phyloP scores from a whole-genome alignment of 2,113 vertebrate genomes.

The Climacteris rufus region DNA sequence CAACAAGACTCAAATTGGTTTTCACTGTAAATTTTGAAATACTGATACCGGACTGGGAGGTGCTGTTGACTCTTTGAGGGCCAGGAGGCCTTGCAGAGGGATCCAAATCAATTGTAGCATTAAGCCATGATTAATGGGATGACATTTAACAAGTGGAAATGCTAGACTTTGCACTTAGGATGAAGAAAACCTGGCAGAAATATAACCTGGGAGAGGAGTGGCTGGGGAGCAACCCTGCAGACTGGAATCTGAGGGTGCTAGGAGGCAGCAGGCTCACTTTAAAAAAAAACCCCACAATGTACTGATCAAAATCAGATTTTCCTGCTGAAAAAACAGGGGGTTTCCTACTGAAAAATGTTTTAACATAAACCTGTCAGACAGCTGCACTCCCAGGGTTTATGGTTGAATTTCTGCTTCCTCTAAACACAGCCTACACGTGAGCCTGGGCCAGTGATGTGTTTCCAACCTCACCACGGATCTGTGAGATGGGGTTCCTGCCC shows the following conservation, averaged over 20 bases:
- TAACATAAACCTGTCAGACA: not conserved
- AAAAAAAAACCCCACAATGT: not conserved
- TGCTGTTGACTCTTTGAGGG: not conserved
- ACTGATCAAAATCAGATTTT: not conserved
- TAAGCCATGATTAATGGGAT: not conserved
- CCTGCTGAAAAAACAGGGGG: not conserved
- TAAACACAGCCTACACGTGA: rapidly evolving
- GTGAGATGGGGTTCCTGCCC: not conserved
- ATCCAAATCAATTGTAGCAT: not conserved
- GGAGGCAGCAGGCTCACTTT: not conserved
- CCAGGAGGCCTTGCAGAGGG: not conserved
- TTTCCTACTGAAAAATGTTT: not conserved
- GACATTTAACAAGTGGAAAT: not conserved
- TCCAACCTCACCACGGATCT: not conserved
- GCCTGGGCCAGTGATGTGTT: rapidly evolving
- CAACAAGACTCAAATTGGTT: not conserved
- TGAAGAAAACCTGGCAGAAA: not conserved
- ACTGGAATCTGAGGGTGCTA: not conserved
- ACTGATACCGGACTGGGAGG: not conserved
- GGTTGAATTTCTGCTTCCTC: not conserved
- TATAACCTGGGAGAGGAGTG: not conserved
- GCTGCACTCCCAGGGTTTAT: not conserved
- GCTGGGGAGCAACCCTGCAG: not conserved
- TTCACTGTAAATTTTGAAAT: not conserved
- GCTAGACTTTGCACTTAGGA: not conserved